phyloP scores from a whole-genome alignment of 2,888 invertebrate species.

The Athetis lepigone region DNA sequence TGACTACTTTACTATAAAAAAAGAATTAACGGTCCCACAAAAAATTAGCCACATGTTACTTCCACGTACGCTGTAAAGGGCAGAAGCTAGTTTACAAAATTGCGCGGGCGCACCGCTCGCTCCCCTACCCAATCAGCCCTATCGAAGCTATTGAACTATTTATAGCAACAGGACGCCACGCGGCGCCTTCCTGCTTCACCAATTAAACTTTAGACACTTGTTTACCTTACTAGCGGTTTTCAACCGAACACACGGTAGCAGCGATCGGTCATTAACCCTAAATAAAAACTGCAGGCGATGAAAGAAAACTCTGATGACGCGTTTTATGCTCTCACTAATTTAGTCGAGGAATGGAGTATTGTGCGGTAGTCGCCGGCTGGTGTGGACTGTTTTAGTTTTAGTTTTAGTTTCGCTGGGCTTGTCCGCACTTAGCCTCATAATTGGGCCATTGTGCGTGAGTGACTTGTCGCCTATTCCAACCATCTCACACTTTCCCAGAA shows the following conservation, averaged over 20 bases:
- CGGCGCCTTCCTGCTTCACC: constrained; percentile 77
- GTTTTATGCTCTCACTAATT: constrained; percentile 48
- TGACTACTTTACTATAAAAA: too few species aligned
- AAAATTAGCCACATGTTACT: too few species aligned
- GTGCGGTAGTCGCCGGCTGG: not conserved
- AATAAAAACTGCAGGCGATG: constrained; percentile 42
- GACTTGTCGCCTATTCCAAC: too few species aligned
- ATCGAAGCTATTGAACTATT: constrained; percentile 69
- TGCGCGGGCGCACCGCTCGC: constrained; percentile 63
- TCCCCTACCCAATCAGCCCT: constrained; percentile 62
- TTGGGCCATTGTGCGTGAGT: too few species aligned
- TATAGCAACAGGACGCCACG: constrained; percentile 75
- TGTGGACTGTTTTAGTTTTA: too few species aligned
- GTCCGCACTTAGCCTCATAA: too few species aligned
- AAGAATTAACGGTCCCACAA: too few species aligned
- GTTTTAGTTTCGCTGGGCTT: too few species aligned
- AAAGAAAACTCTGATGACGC: constrained; percentile 49
- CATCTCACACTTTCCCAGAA: too few species aligned
- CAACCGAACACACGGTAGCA: constrained; percentile 67
- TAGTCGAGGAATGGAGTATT: constrained; percentile 1
- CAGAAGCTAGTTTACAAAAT: constrained; percentile 27
- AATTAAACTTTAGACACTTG: constrained; percentile 73
- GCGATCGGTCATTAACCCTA: constrained; percentile 60
- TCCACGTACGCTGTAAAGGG: too few species aligned
- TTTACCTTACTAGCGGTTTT: constrained; percentile 79